These are phyloP conservation scores for Eupithecia dodoneata DNA, from an alignment of 2,888 invertebrate species.

Conservation along the genomic window DNA sequence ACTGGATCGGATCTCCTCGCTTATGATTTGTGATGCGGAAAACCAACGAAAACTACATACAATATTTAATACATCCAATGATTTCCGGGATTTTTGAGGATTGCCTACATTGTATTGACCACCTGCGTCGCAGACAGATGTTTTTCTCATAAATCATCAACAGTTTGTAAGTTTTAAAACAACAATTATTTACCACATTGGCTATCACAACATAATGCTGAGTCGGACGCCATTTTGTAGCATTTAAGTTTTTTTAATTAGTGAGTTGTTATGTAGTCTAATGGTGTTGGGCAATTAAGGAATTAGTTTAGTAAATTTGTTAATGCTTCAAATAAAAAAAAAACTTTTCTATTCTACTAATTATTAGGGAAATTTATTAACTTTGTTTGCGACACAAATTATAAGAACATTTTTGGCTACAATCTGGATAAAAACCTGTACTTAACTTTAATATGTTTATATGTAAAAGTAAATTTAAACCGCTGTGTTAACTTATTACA, in stretches of 20 bases:
- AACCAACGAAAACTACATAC: not conserved
- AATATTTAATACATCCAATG: not conserved
- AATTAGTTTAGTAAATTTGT: too few species aligned
- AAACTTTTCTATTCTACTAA: not conserved
- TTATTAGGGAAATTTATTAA: not conserved
- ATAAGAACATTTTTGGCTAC: not conserved
- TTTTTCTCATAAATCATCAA: not conserved
- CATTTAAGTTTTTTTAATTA: too few species aligned
- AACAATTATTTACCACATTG: too few species aligned
- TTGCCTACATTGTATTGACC: not conserved
- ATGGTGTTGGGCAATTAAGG: too few species aligned
- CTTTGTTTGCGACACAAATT: not conserved
- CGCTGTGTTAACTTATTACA: not conserved
- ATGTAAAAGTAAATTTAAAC: not conserved
- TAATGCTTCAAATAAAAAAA: too few species aligned
- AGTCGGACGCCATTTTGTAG: too few species aligned
- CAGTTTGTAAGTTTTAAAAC: not conserved
- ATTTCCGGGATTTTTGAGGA: not conserved
- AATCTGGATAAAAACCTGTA: not conserved
- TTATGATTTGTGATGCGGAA: slow-evolving; percentile 2
- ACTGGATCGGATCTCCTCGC: not conserved
- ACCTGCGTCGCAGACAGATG: not conserved
- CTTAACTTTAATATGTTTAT: not conserved
- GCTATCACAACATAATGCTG: too few species aligned
- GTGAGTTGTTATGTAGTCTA: too few species aligned